These are phyloP conservation scores for Anguilla megastoma DNA, from an alignment of 2,797 vertebrate genomes.

Conservation along the genomic window DNA sequence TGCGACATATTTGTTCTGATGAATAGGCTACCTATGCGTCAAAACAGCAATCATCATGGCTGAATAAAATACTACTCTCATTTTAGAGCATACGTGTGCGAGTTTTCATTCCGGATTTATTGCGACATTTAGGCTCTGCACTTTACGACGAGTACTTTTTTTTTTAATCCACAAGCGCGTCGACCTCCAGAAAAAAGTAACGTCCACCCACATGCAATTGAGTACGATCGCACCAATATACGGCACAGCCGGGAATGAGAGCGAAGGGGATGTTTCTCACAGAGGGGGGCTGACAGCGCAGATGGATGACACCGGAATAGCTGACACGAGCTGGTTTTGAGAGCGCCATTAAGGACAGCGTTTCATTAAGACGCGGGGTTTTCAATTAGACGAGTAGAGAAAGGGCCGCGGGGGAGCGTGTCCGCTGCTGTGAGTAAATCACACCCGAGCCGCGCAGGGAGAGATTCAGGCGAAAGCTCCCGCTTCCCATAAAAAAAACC, in stretches of 20 bases:
- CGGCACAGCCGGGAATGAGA: neutral
- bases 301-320: neutral
- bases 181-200: neutral
- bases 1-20: neutral
- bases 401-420: neutral
- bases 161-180: neutral
- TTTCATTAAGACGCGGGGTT: slow-evolving; percentile 20
- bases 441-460: neutral
- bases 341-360: neutral
- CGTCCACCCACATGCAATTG: neutral
- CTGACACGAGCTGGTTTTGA: neutral
- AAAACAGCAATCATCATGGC: neutral
- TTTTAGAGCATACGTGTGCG: too few species aligned
- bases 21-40: neutral
- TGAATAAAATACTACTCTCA: neutral
- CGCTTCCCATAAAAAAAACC: neutral
- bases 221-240: neutral
- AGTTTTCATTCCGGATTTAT: neutral
- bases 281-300: neutral
- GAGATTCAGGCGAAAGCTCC: neutral
- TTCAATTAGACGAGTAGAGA: neutral
- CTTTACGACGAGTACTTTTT: neutral
- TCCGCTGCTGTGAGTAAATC: neutral
- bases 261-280: neutral
- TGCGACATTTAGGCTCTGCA: neutral